A percentile compares a stretch with the other conserved stretches of the same genome.
These are phyloP conservation scores for Formica selysi DNA, from an alignment of 1,140 invertebrate species.

Conservation along the genomic window DNA sequence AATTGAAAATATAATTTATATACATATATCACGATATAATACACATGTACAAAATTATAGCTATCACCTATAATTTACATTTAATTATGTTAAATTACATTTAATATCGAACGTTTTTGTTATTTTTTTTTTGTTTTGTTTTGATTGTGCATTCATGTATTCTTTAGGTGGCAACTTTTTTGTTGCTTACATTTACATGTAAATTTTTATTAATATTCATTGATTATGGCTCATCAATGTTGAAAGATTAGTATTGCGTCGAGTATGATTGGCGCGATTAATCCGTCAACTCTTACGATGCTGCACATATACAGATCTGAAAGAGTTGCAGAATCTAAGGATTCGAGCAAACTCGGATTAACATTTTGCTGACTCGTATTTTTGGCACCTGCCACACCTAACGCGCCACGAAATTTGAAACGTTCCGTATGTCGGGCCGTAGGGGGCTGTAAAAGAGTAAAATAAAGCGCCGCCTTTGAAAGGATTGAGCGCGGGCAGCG, in stretches of 20 bases:
- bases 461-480: constrained; percentile 16
- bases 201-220: constrained; percentile 16
- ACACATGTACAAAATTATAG: not conserved
- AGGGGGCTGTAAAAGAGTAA: constrained; percentile 27
- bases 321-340: not conserved
- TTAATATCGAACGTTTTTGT: not conserved
- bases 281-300: not conserved
- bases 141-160: not conserved
- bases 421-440: constrained; percentile 33
- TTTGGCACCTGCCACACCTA: constrained; percentile 53
- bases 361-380: constrained; percentile 49
- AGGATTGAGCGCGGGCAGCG: constrained; percentile 3
- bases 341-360: constrained; percentile 17
- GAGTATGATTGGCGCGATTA: constrained; percentile 2
- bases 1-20: not conserved
- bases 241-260: not conserved
- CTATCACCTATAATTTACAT: not conserved
- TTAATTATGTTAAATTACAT: constrained; percentile 26
- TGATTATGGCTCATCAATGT: not conserved
- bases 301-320: not conserved
- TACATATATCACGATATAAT: not conserved
- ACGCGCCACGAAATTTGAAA: constrained; percentile 47
- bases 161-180: not conserved
- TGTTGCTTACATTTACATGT: not conserved
- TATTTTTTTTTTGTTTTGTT: not conserved